A percentile compares a stretch with the other conserved stretches of the same genome.
Evolutionary conservation across 2,888 invertebrate species (phyloP).

Genomic region (Celastrina argiolus): DNA sequence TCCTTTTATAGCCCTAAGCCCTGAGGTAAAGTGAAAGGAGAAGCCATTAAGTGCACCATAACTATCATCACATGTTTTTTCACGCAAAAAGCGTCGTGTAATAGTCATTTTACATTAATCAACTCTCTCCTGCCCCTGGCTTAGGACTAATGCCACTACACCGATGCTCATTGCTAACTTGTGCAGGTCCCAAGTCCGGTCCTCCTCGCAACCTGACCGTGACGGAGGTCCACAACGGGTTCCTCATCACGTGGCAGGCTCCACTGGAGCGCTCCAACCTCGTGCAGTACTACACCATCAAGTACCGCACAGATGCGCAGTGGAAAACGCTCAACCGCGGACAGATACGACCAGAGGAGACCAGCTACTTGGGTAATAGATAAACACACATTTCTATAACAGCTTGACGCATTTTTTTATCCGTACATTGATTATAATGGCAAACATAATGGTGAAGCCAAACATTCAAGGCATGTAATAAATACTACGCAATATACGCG

Average conservation of each 20-base stretch:
- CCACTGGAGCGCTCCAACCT: conserved; percentile 88
- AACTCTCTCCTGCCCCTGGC: not conserved
- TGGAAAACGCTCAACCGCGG: conserved; percentile 94
- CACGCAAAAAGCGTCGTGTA: not conserved
- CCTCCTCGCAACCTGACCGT: conserved; percentile 94
- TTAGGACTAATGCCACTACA: not conserved
- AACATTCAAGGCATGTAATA: too few species aligned
- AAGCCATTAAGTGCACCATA: not conserved
- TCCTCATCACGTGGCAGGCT: conserved; percentile 93
- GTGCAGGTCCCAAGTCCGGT: conserved; percentile 91
- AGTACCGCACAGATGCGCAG: conserved; percentile 92
- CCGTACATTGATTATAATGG: too few species aligned
- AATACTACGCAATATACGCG: not conserved
- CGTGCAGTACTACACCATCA: conserved; percentile 93
- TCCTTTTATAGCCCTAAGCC: not conserved
- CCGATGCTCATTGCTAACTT: not conserved
- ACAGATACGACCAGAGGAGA: conserved; percentile 92
- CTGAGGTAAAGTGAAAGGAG: not conserved
- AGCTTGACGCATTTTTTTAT: too few species aligned
- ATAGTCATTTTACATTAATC: not conserved
- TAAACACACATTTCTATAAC: not conserved
- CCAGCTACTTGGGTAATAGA: conserved; percentile 86
- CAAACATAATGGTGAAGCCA: too few species aligned
- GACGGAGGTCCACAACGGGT: conserved; percentile 92
- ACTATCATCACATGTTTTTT: too few species aligned